Conservation (phyloP, 1,140 invertebrate species). For the Panagrolaimus sp. region DNA sequence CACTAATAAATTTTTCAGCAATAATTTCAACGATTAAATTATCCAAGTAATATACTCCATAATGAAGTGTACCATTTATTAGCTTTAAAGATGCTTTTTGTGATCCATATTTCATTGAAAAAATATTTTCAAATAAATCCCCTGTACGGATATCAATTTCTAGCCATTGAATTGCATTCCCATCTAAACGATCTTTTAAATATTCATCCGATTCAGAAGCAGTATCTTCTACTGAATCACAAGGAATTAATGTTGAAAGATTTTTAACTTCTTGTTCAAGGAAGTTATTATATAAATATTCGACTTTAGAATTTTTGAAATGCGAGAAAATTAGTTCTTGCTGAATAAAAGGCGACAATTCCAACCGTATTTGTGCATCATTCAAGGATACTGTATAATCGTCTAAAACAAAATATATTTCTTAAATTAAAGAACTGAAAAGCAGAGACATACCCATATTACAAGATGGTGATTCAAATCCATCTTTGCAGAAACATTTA, state of each 20-base stretch:
- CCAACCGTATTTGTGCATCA: not conserved
- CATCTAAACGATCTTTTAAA: not conserved
- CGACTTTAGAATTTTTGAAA: constrained; percentile 6
- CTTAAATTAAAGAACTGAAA: not conserved
- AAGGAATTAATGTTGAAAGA: not conserved
- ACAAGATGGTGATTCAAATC: not conserved
- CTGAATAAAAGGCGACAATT: not conserved
- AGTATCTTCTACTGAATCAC: not conserved
- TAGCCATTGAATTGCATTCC: constrained; percentile 3
- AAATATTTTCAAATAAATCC: not conserved
- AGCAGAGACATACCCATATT: not conserved
- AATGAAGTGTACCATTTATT: constrained; percentile 1
- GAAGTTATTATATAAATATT: not conserved
- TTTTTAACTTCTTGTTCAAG: not conserved
- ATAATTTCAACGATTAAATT: not conserved
- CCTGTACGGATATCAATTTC: constrained; percentile 8
- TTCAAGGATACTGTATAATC: not conserved
- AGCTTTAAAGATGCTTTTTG: not conserved
- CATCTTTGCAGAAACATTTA: constrained; percentile 5
- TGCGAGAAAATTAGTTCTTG: not conserved
- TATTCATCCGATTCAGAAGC: not conserved
- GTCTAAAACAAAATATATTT: not conserved
- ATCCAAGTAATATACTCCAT: not conserved
- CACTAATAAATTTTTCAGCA: constrained; percentile 7
- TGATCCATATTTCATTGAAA: not conserved